A percentile compares a stretch with the other conserved stretches of the same genome.
phyloP scores from a whole-genome alignment of 1,140 invertebrate genomes.

The Formica selysi region DNA sequence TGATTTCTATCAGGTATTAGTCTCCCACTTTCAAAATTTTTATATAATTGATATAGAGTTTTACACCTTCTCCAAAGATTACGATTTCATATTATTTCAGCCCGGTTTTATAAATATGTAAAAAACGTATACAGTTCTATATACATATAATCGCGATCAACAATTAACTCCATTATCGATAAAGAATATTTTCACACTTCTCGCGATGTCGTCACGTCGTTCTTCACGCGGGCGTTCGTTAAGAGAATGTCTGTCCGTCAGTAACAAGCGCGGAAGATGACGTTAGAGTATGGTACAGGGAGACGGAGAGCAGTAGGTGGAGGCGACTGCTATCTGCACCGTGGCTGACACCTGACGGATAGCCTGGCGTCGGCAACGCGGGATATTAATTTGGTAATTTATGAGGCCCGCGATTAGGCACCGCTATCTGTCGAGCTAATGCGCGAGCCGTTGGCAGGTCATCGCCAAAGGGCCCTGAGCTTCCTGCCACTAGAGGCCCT shows the following conservation, averaged over 20 bases:
- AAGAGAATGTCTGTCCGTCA: constrained; percentile 56
- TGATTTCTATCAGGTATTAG: no score
- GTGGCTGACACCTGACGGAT: constrained; percentile 85
- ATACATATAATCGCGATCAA: neutral
- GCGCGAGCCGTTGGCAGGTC: constrained; percentile 84
- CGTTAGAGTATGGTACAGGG: constrained; percentile 59
- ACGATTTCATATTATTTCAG: neutral
- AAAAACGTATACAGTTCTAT: neutral
- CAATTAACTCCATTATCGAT: neutral
- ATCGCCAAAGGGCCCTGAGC: constrained; percentile 78
- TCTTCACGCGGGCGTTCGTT: constrained; percentile 46
- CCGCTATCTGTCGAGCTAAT: constrained; percentile 85
- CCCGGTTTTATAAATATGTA: neutral
- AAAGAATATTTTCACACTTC: constrained; percentile 24
- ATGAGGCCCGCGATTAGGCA: constrained; percentile 85
- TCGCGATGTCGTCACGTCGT: constrained; percentile 24
- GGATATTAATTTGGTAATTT: constrained; percentile 87
- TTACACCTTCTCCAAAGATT: neutral
- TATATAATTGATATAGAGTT: neutral
- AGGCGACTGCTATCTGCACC: constrained; percentile 81
- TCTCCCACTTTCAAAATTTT: no score
- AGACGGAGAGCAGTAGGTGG: constrained; percentile 69
- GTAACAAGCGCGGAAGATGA: constrained; percentile 54
- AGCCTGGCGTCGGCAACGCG: constrained; percentile 80
- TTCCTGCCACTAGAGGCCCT: constrained; percentile 73